These are phyloP conservation scores for Atta cephalotes DNA, from an alignment of 1,140 invertebrate species.

Conservation along the genomic window DNA sequence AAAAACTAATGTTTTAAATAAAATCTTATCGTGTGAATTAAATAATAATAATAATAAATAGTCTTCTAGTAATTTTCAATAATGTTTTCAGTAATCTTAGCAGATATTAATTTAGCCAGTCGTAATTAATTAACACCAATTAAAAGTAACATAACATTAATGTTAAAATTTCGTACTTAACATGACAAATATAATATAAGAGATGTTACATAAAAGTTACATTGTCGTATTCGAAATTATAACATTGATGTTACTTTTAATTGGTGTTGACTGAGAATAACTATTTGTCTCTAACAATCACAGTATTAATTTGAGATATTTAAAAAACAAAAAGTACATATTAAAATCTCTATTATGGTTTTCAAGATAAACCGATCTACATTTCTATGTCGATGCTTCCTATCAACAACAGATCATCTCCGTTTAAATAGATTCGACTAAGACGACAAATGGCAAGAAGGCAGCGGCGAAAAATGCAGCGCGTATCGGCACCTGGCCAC, in stretches of 20 bases:
- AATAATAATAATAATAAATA: slow-evolving; percentile 14
- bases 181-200: too few species aligned
- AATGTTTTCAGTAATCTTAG: not conserved
- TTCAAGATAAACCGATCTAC: slow-evolving; percentile 2
- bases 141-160: too few species aligned
- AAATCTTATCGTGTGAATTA: not conserved
- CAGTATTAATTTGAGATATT: not conserved
- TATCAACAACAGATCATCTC: slow-evolving; percentile 5
- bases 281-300: too few species aligned
- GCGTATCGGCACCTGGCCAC: slow-evolving; percentile 83
- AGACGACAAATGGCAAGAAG: not conserved
- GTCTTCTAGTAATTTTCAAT: not conserved
- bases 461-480: slow-evolving; percentile 71
- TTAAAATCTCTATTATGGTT: not conserved
- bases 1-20: not conserved
- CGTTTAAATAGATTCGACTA: slow-evolving; percentile 22
- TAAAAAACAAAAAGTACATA: not conserved
- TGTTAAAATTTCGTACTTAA: too few species aligned
- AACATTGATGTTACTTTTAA: too few species aligned
- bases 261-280: too few species aligned
- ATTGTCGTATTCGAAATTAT: too few species aligned
- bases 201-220: too few species aligned
- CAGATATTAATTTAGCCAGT: not conserved
- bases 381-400: not conserved
- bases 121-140: not conserved